A percentile compares a stretch with the other conserved stretches of the same genome.
Conservation (phyloP, 2,797 vertebrate species). For the Leontopithecus rosalia region DNA sequence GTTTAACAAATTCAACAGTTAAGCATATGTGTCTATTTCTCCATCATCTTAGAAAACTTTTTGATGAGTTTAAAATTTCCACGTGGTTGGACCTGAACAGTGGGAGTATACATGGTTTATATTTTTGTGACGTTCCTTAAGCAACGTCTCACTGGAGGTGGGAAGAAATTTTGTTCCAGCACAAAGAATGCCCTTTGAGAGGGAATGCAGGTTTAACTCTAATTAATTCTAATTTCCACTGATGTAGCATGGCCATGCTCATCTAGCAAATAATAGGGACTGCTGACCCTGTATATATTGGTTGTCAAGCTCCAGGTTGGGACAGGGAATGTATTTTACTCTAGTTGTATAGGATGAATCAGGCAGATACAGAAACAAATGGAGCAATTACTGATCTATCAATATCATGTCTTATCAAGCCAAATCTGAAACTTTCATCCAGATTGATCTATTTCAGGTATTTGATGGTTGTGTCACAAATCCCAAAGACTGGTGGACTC, state of each 20-base stretch:
- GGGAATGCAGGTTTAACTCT: not conserved
- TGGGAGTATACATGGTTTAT: not conserved
- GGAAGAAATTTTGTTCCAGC: not conserved
- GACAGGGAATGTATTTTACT: not conserved
- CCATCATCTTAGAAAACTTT: too few relatives aligned
- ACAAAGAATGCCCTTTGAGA: not conserved
- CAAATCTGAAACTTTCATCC: not conserved
- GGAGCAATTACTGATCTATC: not conserved
- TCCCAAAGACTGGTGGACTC: not conserved
- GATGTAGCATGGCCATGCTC: too few relatives aligned
- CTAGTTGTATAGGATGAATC: not conserved
- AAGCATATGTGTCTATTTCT: too few relatives aligned
- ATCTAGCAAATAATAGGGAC: not conserved
- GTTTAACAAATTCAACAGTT: too few relatives aligned
- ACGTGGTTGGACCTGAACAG: too few relatives aligned
- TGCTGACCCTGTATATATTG: not conserved
- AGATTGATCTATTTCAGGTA: not conserved
- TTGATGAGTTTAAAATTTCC: too few relatives aligned
- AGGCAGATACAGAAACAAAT: not conserved
- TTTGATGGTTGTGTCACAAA: not conserved
- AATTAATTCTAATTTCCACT: not conserved
- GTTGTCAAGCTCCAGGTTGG: not conserved
- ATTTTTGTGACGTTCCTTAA: not conserved
- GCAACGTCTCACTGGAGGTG: not conserved
- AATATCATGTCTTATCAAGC: not conserved